These are phyloP conservation scores for Coenonympha arcania DNA, from an alignment of 2,888 invertebrate genomes.

Conservation along the genomic window DNA sequence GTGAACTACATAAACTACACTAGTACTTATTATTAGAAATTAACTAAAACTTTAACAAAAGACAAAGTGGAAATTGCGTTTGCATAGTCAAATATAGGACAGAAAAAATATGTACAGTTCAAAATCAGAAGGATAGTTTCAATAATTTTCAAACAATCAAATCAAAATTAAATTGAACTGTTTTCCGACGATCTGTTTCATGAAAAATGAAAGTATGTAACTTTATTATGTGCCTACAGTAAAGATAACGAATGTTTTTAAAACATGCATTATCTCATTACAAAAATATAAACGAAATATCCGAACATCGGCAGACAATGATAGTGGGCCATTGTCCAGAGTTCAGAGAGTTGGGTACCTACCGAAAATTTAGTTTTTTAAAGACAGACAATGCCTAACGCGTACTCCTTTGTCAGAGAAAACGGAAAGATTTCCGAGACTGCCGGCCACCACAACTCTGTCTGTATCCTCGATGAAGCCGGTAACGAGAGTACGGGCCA, in stretches of 20 bases:
- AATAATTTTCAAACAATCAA: no score
- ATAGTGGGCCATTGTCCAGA: neutral
- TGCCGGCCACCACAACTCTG: no score
- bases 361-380: no score
- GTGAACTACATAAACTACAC: neutral
- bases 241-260: neutral
- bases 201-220: neutral
- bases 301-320: neutral
- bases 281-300: neutral
- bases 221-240: neutral
- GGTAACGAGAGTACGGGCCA: no score
- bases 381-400: no score
- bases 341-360: neutral
- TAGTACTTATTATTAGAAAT: neutral
- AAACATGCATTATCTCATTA: constrained; percentile 3
- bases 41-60: neutral
- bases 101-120: no score
- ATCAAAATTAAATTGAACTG: neutral
- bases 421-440: no score
- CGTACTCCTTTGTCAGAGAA: no score
- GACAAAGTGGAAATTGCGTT: no score
- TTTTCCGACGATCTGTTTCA: neutral
- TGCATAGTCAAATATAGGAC: no score
- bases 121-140: no score
- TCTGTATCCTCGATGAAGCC: no score